Base-by-base conservation (phyloP, 2,113 vertebrate species). In the Eupsittula cactorum region DNA sequence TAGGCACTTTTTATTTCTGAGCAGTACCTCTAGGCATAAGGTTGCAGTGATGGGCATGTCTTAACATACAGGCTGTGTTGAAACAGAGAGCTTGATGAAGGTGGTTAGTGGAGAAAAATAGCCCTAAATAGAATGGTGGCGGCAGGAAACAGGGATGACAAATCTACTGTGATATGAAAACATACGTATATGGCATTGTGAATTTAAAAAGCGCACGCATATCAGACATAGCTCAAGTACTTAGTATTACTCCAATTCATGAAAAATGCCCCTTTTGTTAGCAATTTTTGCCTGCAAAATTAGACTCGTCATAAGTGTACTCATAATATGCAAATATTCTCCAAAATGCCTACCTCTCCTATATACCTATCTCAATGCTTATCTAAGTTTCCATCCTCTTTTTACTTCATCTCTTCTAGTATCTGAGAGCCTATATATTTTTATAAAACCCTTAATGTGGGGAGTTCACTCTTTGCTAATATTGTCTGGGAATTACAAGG, bases 11-110 rank as follows among this genome's bases (percentile, higher is more conserved):
- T 85, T 73, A 21, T 62, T 73, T 75, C 23, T 17, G 15, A 69
- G 37, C 15, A 41, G 35, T 76, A 96, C 77, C 65, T 92, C 44
- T 80, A 92, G 86, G 91, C 93, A 73, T 46, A 64, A 92, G 67
- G 80, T 95, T 92, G 82, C 65, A 79, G 69, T 13, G 10, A 53
- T 89, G 93, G 95, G 49, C 93, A 74, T 82, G 94, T 95, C 95
- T 88, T 76, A 92, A 86, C 93, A 46, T 37, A 82, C 2, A 85
- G 52, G 53, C 70, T 85, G 69, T 73, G 91, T 53, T 76, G 70
- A 91, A 94, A 89, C 62, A 85, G 59, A 87, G 88, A 89, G 76
- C 74, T 59, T 91, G 92, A 78, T 73, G 86, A 92, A 73, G 69
- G 80, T 63, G 53, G 37, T 91, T 91, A 95, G 62, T 0, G 0